Conservation (phyloP, 2,888 invertebrate genomes). For the Patella caerulea region DNA sequence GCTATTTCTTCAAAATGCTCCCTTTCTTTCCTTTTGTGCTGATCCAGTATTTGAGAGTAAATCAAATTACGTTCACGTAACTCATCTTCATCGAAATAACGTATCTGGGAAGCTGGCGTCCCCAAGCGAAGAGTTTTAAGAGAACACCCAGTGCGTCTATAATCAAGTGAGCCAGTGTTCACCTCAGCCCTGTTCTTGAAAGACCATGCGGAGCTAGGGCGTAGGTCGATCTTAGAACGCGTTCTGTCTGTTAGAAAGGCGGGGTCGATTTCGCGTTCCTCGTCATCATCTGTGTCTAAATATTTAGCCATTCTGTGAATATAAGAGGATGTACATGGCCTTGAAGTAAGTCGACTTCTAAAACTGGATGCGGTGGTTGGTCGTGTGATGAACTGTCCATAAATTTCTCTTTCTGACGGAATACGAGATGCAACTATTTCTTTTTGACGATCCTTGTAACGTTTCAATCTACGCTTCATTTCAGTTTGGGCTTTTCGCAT, state of each 20-base stretch:
- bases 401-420: neutral
- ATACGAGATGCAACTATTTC: conserved; percentile 26
- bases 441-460: conserved; percentile 35
- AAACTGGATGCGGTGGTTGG: conserved; percentile 14
- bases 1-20: conserved; percentile 20
- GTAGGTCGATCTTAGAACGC: conserved; percentile 33
- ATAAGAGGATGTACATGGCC: conserved; percentile 17
- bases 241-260: conserved; percentile 24
- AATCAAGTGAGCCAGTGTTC: neutral
- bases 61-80: conserved; percentile 31
- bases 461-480: conserved; percentile 33
- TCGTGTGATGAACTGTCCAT: conserved; percentile 26
- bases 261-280: conserved; percentile 14
- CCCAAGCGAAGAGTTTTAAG: neutral
- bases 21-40: conserved; percentile 24
- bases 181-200: neutral
- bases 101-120: conserved; percentile 20
- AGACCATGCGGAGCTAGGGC: conserved; percentile 34
- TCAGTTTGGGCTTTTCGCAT: conserved; percentile 35
- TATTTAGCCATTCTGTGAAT: conserved; percentile 17
- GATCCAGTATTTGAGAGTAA: conserved; percentile 27
- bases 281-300: conserved; percentile 16
- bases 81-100: conserved; percentile 37
- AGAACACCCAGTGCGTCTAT: neutral
- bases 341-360: neutral